Evolutionary conservation across 2,888 invertebrate species (phyloP).

Genomic region (Heliconius erato): DNA sequence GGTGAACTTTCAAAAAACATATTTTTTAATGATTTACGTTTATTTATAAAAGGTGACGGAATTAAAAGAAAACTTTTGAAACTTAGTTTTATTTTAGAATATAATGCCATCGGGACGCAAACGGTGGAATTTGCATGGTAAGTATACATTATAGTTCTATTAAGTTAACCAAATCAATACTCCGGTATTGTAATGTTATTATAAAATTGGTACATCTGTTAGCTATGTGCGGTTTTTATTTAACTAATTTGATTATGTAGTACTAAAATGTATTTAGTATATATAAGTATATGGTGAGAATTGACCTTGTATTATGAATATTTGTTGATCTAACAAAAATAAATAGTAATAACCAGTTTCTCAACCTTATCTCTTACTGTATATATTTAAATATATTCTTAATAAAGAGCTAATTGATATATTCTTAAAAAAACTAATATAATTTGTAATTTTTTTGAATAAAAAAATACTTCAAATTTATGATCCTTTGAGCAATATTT

Average conservation of each 20-base stretch:
- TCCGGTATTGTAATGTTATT: conserved; percentile 2
- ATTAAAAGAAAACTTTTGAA: background rate
- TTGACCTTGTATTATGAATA: conserved; percentile 34
- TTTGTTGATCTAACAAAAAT: background rate
- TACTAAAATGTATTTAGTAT: background rate
- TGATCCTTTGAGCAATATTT: background rate
- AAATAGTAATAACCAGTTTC: conserved; percentile 6
- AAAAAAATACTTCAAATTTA: background rate
- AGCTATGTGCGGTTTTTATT: background rate
- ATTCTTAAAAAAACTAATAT: background rate
- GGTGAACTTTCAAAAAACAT: conserved; percentile 38
- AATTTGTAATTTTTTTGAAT: background rate
- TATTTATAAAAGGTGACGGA: background rate
- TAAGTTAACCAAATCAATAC: conserved; percentile 28
- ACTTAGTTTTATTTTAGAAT: conserved; percentile 40
- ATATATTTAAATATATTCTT: background rate
- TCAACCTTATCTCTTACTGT: conserved; percentile 4
- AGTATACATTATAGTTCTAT: conserved; percentile 54
- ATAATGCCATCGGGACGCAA: conserved; percentile 88
- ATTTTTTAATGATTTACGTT: conserved; percentile 27
- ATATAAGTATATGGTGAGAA: conserved; percentile 10
- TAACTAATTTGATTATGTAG: background rate
- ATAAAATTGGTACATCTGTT: background rate
- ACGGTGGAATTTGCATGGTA: conserved; percentile 92
- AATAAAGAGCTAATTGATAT: background rate